Conservation (phyloP, 2,797 vertebrate species). For the Zenarchopterus dispar region DNA sequence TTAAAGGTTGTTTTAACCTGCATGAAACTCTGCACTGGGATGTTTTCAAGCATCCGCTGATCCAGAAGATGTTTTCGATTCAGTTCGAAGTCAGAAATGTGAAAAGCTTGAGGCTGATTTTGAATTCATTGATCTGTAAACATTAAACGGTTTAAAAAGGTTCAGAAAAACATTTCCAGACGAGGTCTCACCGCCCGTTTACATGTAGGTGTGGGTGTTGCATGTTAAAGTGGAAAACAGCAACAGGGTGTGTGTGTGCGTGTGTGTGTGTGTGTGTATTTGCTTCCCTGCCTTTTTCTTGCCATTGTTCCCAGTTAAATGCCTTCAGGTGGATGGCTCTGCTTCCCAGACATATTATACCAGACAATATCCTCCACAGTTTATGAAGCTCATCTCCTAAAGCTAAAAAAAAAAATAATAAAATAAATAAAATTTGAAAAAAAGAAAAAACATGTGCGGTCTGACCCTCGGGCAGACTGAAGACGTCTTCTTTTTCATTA, state of each 20-base stretch:
- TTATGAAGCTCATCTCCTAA: conserved; percentile 44
- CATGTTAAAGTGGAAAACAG: conserved; percentile 30
- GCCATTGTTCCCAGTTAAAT: conserved; percentile 60
- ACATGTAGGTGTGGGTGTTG: conserved; percentile 57
- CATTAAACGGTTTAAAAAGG: too few species aligned
- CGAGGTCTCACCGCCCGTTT: conserved; percentile 10
- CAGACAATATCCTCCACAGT: conserved; percentile 37
- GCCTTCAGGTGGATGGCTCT: conserved; percentile 67
- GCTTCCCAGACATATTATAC: conserved; percentile 67
- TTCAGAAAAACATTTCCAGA: too few species aligned
- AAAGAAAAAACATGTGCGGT: conserved; percentile 18
- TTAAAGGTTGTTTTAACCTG: too few species aligned
- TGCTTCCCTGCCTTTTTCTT: conserved; percentile 31
- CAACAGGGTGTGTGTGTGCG: conserved; percentile 51
- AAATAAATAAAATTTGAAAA: too few species aligned
- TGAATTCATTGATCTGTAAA: too few species aligned
- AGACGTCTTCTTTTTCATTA: conserved; percentile 22
- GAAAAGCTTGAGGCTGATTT: too few species aligned
- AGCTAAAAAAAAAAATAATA: conserved; percentile 29
- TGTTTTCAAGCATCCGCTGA: too few species aligned
- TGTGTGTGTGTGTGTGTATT: conserved; percentile 35
- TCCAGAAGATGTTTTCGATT: too few species aligned
- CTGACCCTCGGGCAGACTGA: conserved; percentile 19
- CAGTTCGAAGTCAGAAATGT: too few species aligned
- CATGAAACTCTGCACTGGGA: too few species aligned